Base-by-base conservation (phyloP, 2,888 invertebrate species). In the Ophion ellenae region DNA sequence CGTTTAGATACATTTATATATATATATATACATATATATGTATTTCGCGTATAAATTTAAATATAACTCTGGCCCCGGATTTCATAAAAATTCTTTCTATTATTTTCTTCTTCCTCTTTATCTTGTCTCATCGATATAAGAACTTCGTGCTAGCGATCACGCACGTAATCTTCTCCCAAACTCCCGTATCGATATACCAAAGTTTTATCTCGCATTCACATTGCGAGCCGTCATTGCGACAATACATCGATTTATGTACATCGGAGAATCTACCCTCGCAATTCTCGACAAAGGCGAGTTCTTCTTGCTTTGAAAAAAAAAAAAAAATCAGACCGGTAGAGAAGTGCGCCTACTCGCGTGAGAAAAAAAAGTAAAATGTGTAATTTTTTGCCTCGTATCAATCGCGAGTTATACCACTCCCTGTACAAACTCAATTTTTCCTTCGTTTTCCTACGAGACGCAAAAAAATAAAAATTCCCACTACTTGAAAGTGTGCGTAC, bases 11-110 rank as follows among this genome's bases (percentile, higher is more conserved):
- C 92, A 92, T 92, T 89, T 91, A 83, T 90, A 93, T 93, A 92
- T 92, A 90, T 91, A 83, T 90, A 85, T 90, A 86, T 90, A 87
- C 89, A 88, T 88, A 87, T 88, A 87, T 87, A 87, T 91, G 88
- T 87, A 88, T 90, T 90, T 90, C 53, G 90, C 90, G 89, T 92
- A 91, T 92, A 91, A 91, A 90, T 92, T 91, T 91, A 90, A 92
- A 92, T 92, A 91, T 91, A 89, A 89, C 88, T 91, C 91, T 93
- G 93, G 93, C 92, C 92, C 92, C 93, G 91, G 90, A 91, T 91
- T 91, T 92, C 90, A 91, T 92, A 90, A 91, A 78, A 91, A 92
- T 90, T 85, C 78, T 81, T 80, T 71, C 66, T 81, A 71, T 81
- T 84, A 81, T 80, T 81, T 74, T 76, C 59, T 70, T 36, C 67